Evolutionary conservation across 2,113 vertebrate species (phyloP).

Genomic region (Promerops cafer): DNA sequence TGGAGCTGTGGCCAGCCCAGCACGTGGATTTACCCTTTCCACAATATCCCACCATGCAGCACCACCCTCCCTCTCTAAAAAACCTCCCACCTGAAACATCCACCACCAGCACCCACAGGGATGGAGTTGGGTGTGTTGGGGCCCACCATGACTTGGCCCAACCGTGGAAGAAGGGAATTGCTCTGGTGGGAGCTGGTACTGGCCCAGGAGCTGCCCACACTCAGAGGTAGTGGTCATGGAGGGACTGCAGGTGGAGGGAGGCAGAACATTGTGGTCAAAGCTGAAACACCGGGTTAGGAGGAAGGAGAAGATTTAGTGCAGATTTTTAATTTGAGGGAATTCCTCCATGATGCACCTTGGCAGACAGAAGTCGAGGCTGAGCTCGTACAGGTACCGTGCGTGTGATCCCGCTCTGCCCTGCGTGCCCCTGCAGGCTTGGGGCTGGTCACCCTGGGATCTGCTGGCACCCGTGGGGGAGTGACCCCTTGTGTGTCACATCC

Average conservation of each 20-base stretch:
- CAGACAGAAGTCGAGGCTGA: neutral
- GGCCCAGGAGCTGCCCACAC: neutral
- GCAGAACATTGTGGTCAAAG: neutral
- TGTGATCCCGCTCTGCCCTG: neutral
- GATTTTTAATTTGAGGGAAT: neutral
- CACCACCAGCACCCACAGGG: neutral
- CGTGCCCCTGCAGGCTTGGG: neutral
- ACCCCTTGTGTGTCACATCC: neutral
- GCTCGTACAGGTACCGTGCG: rapidly evolving
- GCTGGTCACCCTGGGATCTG: neutral
- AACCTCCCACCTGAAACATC: neutral
- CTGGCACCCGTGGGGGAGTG: rapidly evolving
- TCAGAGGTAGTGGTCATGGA: rapidly evolving
- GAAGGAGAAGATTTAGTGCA: neutral
- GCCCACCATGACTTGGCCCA: neutral
- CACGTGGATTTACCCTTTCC: neutral
- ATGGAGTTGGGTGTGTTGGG: rapidly evolving
- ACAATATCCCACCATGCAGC: neutral
- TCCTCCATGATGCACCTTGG: neutral
- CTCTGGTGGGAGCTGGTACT: neutral
- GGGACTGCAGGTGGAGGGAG: neutral
- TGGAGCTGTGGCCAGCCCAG: neutral
- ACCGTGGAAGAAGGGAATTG: neutral
- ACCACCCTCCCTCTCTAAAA: neutral
- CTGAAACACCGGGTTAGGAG: neutral